phyloP scores from a whole-genome alignment of 2,888 invertebrate genomes.

The Melangyna quadrimaculata region DNA sequence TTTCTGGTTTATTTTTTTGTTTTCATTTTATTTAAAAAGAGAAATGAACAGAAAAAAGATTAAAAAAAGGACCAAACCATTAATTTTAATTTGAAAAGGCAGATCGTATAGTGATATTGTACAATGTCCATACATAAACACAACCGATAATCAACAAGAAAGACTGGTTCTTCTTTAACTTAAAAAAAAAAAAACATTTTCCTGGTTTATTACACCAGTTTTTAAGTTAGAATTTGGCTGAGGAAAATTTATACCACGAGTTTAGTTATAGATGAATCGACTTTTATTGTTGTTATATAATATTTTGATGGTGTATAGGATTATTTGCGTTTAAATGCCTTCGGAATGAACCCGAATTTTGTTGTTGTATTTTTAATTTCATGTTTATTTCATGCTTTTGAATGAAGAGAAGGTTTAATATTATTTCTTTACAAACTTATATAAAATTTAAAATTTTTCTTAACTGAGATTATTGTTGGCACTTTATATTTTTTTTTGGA shows the following conservation, averaged over 20 bases:
- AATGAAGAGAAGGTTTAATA: not conserved
- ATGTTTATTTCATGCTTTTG: not conserved
- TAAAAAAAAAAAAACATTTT: constrained; percentile 56
- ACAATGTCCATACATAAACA: not conserved
- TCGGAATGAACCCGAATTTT: not conserved
- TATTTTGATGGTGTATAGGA: not conserved
- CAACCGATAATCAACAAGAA: not conserved
- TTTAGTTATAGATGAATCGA: constrained; percentile 62
- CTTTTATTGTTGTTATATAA: constrained; percentile 58
- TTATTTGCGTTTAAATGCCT: not conserved
- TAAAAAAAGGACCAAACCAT: constrained; percentile 68
- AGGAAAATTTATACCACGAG: constrained; percentile 55
- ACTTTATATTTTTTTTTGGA: not conserved
- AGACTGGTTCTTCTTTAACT: constrained; percentile 30
- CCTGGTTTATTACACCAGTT: constrained; percentile 68
- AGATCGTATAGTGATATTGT: constrained; percentile 39
- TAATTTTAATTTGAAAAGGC: constrained; percentile 69
- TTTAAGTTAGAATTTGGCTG: constrained; percentile 54
- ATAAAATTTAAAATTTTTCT: not conserved
- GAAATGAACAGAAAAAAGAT: constrained; percentile 48
- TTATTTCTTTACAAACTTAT: too few relatives aligned
- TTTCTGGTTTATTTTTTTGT: constrained; percentile 18
- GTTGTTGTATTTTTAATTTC: not conserved
- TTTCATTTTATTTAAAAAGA: constrained; percentile 41
- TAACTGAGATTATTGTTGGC: not conserved